Evolutionary conservation across 2,113 vertebrate species (phyloP).

Genomic region (Oxyura jamaicensis): DNA sequence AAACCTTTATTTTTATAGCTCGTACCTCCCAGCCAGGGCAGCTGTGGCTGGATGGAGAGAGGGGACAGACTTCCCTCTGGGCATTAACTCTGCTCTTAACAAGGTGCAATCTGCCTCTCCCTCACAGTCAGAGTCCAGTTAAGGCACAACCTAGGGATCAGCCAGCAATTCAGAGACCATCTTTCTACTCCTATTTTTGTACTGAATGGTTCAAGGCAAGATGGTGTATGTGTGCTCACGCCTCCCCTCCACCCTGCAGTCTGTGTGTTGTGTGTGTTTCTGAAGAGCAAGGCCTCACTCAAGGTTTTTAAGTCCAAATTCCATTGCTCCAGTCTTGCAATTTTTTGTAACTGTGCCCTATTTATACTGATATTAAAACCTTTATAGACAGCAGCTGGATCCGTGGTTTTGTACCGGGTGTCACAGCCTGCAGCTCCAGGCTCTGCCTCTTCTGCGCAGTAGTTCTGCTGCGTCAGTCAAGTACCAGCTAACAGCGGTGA

Average conservation of each 20-base stretch:
- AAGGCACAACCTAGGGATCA: conserved; percentile 47
- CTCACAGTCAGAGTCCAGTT: not conserved
- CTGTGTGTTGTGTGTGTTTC: conserved; percentile 37
- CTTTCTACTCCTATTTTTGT: conserved; percentile 68
- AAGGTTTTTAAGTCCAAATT: conserved; percentile 48
- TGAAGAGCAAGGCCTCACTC: conserved; percentile 36
- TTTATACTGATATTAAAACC: conserved; percentile 86
- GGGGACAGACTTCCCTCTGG: not conserved
- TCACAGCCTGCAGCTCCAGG: not conserved
- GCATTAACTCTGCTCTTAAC: conserved; percentile 30
- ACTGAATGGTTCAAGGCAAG: conserved; percentile 46
- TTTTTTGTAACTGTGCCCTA: conserved; percentile 82
- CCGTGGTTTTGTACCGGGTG: not conserved
- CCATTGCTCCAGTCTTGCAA: conserved; percentile 69
- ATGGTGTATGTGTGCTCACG: conserved; percentile 40
- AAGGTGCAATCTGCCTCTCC: conserved; percentile 12
- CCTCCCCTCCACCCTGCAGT: conserved; percentile 38
- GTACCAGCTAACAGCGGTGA: not conserved
- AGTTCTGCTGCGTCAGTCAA: not conserved
- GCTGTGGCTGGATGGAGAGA: conserved; percentile 36
- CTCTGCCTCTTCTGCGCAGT: not conserved
- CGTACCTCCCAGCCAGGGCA: conserved; percentile 16
- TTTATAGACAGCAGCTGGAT: conserved; percentile 73
- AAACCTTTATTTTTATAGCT: conserved; percentile 76
- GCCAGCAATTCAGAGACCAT: conserved; percentile 55